Conservation (phyloP, 2,888 invertebrate species). For the Chalcis sispes region DNA sequence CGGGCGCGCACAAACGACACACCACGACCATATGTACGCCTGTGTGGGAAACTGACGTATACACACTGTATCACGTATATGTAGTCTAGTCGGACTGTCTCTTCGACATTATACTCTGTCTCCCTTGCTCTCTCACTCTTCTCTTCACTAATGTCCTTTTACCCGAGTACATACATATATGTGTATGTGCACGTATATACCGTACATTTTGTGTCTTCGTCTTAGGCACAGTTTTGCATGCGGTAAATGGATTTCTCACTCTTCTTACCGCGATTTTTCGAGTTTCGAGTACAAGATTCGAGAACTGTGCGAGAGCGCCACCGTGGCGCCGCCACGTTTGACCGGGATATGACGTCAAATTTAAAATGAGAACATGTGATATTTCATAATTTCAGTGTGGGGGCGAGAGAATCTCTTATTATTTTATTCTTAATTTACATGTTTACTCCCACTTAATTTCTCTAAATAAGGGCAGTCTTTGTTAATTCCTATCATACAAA, state of each 20-base stretch:
- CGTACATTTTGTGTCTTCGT: too few species aligned
- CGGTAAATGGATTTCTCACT: neutral
- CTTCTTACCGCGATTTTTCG: conserved; percentile 17
- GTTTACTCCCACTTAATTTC: too few species aligned
- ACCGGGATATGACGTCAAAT: conserved; percentile 74
- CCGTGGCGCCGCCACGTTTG: conserved; percentile 71
- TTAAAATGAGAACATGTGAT: neutral
- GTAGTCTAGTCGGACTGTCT: neutral
- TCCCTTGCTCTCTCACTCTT: conserved; percentile 1
- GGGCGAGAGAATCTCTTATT: too few species aligned
- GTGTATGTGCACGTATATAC: too few species aligned
- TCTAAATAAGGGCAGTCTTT: too few species aligned
- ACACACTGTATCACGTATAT: neutral
- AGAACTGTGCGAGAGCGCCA: neutral
- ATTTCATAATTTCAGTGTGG: neutral
- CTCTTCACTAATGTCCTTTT: neutral
- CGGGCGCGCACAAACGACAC: conserved; percentile 23
- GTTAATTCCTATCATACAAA: too few species aligned
- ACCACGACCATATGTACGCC: neutral
- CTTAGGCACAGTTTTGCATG: too few species aligned
- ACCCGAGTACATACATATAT: neutral
- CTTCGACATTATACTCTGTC: neutral
- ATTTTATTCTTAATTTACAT: too few species aligned
- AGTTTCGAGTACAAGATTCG: neutral
- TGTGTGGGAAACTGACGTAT: conserved; percentile 13